These are phyloP conservation scores for Neomonachus schauinslandi DNA, from an alignment of 2,113 vertebrate species.

Conservation along the genomic window DNA sequence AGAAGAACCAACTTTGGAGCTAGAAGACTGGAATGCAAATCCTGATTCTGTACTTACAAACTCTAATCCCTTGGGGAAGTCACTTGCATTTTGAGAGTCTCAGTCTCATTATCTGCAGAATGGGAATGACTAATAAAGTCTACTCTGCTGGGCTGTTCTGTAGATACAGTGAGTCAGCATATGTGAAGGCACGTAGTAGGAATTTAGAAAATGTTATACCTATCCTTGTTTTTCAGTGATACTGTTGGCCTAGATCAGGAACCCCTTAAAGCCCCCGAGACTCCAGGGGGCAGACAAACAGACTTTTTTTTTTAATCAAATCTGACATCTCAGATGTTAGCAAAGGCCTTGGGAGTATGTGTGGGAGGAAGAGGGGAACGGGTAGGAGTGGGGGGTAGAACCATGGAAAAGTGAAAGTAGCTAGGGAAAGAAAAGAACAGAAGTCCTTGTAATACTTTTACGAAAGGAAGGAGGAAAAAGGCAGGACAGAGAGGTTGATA, in stretches of 20 bases:
- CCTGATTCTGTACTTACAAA: background rate
- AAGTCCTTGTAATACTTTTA: background rate
- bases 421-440: background rate
- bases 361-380: background rate
- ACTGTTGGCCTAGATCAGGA: slow-evolving; percentile 8
- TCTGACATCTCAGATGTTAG: slow-evolving; percentile 24
- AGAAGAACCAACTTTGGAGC: slow-evolving; percentile 8
- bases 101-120: background rate
- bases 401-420: background rate
- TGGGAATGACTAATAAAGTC: background rate
- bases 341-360: background rate
- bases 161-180: background rate
- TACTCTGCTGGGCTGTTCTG: background rate
- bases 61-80: background rate
- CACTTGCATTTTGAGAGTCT: background rate
- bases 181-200: background rate
- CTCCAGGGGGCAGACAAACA: background rate
- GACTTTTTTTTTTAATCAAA: background rate
- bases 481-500: background rate
- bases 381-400: background rate
- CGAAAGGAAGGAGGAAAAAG: background rate
- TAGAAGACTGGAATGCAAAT: background rate
- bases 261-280: background rate
- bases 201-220: slow-evolving; percentile 1
- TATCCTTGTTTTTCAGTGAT: background rate